phyloP scores from a whole-genome alignment of 1,140 invertebrate genomes.

The Drosophila pruinosa region DNA sequence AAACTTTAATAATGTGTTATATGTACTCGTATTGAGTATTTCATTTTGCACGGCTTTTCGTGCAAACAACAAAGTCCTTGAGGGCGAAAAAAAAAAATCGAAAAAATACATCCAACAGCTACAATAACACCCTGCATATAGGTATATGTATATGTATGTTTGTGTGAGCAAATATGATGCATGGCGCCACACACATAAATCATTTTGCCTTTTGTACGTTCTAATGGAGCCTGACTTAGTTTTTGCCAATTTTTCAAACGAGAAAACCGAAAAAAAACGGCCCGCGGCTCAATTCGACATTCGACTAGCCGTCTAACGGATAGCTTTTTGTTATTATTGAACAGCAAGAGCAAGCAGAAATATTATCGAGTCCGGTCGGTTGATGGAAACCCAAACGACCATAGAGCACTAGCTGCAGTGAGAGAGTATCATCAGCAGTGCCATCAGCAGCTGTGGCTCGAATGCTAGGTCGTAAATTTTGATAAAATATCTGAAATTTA shows the following conservation, averaged over 20 bases:
- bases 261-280: conserved; percentile 35
- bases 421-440: neutral
- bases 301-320: conserved; percentile 1
- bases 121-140: conserved; percentile 23
- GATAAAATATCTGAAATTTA: conserved; percentile 76
- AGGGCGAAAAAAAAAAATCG: neutral
- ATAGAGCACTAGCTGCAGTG: neutral
- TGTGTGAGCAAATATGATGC: conserved; percentile 51
- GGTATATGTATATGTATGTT: neutral
- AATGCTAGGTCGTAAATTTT: conserved; percentile 59
- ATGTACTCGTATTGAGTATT: neutral
- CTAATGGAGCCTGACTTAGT: conserved; percentile 69
- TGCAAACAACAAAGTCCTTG: neutral
- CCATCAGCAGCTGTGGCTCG: neutral
- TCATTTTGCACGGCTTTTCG: neutral
- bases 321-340: conserved; percentile 54
- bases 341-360: neutral
- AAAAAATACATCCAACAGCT: conserved; percentile 29
- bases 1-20: neutral
- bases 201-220: conserved; percentile 51
- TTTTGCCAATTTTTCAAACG: conserved; percentile 60
- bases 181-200: conserved; percentile 64
- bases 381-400: conserved; percentile 34
- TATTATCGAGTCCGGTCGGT: conserved; percentile 12
- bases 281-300: conserved; percentile 62